Conservation (phyloP, 2,888 invertebrate species). For the Muschampia plurimacula region DNA sequence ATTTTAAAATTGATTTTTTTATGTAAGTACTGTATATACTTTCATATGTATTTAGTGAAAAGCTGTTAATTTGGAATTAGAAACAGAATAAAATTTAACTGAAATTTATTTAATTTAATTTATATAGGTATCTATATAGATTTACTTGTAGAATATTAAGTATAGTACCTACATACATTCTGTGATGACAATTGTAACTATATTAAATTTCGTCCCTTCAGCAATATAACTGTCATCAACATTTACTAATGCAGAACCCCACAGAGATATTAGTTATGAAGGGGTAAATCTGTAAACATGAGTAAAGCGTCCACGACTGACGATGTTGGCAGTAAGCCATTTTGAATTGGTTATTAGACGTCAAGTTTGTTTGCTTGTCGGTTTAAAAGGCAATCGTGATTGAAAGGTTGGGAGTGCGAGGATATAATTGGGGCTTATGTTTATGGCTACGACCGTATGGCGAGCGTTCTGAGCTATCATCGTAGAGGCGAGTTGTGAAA, state of each 20-base stretch:
- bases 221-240: constrained; percentile 6
- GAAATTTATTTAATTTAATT: no score
- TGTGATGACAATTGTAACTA: not conserved
- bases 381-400: constrained; percentile 19
- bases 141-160: no score
- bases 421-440: not conserved
- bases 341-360: constrained; percentile 14
- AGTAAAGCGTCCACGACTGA: not conserved
- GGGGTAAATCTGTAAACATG: constrained; percentile 14
- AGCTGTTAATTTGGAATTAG: no score
- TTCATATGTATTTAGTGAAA: no score
- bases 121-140: no score
- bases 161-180: no score
- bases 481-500: no score
- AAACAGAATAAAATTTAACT: no score
- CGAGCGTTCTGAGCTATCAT: no score
- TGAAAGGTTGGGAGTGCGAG: not conserved
- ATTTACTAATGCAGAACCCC: not conserved
- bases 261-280: not conserved
- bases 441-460: not conserved
- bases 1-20: no score
- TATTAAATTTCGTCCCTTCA: constrained; percentile 1
- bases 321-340: constrained; percentile 18
- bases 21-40: no score
- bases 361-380: constrained; percentile 17